Evolutionary conservation across 2,888 invertebrate genomes (phyloP), one percentile per base, ranked within the genome.

Genomic region (Panopea generosa): DNA sequence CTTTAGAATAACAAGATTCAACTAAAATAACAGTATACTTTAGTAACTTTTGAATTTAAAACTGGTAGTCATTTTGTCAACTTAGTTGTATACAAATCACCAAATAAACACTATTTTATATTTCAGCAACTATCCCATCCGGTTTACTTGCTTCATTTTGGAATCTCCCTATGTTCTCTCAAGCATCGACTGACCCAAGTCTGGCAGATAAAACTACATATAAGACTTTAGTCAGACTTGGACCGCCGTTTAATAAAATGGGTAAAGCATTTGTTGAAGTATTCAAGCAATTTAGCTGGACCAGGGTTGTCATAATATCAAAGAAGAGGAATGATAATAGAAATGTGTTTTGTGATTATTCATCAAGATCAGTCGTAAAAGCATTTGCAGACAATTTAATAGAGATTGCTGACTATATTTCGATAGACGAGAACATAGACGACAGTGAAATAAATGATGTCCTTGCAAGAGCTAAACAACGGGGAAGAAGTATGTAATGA

Each of bases 81-180:
- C n/a, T n/a, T n/a, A n/a, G n/a, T n/a, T n/a, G n/a, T n/a, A n/a
- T n/a, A n/a, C n/a, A n/a, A n/a, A n/a, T n/a, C n/a, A n/a, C n/a
- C n/a, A n/a, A n/a, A n/a, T n/a, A n/a, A n/a, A n/a, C n/a, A n/a
- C n/a, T n/a, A n/a, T 38, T 29, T 20, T 57, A 16, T 49, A 2
- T 77, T 83, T 52, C 81, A 90, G 90, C 87, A 7, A 88, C 87
- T 4, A 79, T 49, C 9, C 76, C 87, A 7, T 72, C 85, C n/a
- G 90, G 85, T 20, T 75, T 84, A 1, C 79, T 90, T 16, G 87
- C 89, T 1, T 74, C 88, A 6, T 86, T 78, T 61, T 90, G 89
- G 89, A 89, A 90, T 65, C 33, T 88, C 2, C 90, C 90, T 3
- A 83, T 89, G 63, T 88, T 87, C 65, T 84, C 87, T 1, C 87